Evolutionary conservation across 2,113 vertebrate species (phyloP).

Genomic region (Albula glossodonta): DNA sequence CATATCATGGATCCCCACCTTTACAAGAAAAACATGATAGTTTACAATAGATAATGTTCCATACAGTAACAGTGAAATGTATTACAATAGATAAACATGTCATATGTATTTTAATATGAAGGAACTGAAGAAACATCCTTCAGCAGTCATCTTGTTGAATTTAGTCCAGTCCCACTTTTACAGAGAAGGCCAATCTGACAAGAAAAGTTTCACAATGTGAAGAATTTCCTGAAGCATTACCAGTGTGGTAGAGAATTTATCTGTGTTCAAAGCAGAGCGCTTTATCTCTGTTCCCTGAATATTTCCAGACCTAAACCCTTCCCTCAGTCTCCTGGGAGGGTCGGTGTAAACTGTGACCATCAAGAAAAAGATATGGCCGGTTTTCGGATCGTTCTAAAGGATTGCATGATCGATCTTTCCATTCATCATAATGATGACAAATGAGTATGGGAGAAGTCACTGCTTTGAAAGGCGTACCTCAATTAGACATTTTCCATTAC

Average conservation of each 20-base stretch:
- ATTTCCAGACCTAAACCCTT: slow-evolving; percentile 46
- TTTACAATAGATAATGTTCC: too few species aligned
- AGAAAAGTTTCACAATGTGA: slow-evolving; percentile 33
- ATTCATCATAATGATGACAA: slow-evolving; percentile 44
- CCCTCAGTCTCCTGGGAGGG: slow-evolving; percentile 25
- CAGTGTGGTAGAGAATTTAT: slow-evolving; percentile 34
- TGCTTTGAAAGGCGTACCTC: slow-evolving; percentile 26
- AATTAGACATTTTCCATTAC: slow-evolving; percentile 42
- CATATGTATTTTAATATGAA: too few species aligned
- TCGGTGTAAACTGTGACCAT: background rate
- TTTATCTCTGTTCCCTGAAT: slow-evolving; percentile 45
- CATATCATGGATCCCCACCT: too few species aligned
- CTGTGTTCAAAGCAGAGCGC: slow-evolving; percentile 43
- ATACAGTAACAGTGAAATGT: too few species aligned
- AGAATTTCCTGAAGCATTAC: slow-evolving; percentile 45
- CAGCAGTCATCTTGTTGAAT: background rate
- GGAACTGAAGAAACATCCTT: background rate
- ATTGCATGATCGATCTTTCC: slow-evolving; percentile 37
- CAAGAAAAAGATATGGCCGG: slow-evolving; percentile 33
- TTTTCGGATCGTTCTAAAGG: slow-evolving; percentile 27
- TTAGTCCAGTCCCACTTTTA: background rate
- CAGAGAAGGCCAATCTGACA: slow-evolving; percentile 38
- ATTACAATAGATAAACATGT: too few species aligned
- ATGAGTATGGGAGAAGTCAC: slow-evolving; percentile 30
- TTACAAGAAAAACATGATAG: too few species aligned